Percentiles rank a stretch among this genome's conserved stretches.
Conservation (phyloP, 2,888 invertebrate species). For the Therioaphis trifolii region DNA sequence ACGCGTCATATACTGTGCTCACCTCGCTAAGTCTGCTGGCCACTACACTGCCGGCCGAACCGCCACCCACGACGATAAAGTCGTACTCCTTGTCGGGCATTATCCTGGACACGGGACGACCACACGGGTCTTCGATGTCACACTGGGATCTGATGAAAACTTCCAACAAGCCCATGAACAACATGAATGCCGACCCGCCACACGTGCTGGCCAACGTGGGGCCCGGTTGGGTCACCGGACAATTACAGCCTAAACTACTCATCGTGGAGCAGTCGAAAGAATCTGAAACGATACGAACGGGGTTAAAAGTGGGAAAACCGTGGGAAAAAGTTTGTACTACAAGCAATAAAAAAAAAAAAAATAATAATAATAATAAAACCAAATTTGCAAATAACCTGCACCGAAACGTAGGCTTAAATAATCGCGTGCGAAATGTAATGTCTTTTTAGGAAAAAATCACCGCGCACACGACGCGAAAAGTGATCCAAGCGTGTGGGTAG, state of each 20-base stretch:
- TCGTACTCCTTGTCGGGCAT: constrained; percentile 74
- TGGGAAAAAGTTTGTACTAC: no score
- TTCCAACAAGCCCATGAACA: constrained; percentile 89
- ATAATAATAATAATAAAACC: no score
- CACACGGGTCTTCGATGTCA: constrained; percentile 88
- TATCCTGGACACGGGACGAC: constrained; percentile 72
- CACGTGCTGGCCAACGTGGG: constrained; percentile 87
- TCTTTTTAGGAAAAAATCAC: no score
- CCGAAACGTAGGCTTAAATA: no score
- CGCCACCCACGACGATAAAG: constrained; percentile 81
- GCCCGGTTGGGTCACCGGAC: constrained; percentile 83
- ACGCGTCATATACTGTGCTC: not conserved
- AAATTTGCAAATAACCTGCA: no score
- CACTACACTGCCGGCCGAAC: constrained; percentile 79
- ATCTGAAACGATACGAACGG: not conserved
- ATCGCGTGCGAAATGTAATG: no score
- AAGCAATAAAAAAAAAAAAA: no score
- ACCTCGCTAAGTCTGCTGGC: constrained; percentile 78
- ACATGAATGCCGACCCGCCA: constrained; percentile 86
- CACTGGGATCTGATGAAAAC: constrained; percentile 88
- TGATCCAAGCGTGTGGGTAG: no score
- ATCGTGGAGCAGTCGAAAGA: not conserved
- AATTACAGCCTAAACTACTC: constrained; percentile 75
- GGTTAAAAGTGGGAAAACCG: no score
- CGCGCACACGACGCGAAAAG: no score